Conservation (phyloP, 2,888 invertebrate genomes). For the Ferrisia virgata region DNA sequence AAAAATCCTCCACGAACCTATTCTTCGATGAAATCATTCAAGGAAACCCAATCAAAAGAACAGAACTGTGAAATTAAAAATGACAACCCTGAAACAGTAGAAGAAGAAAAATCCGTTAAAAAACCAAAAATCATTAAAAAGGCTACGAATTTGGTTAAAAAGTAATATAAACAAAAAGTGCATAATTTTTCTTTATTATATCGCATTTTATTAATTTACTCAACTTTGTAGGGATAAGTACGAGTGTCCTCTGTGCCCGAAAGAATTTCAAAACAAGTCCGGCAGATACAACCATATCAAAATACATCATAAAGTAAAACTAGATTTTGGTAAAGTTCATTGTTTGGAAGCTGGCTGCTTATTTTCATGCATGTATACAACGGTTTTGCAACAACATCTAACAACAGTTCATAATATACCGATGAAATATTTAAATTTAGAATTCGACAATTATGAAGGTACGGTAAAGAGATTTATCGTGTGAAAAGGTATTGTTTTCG, state of each 20-base stretch:
- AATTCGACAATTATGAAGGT: constrained; percentile 40
- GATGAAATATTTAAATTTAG: constrained; percentile 43
- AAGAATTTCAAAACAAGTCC: constrained; percentile 36
- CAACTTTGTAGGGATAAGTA: constrained; percentile 16
- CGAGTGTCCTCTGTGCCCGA: constrained; percentile 30
- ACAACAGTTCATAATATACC: constrained; percentile 37
- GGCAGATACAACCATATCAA: constrained; percentile 39
- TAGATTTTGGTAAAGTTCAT: constrained; percentile 42
- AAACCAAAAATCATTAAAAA: neutral
- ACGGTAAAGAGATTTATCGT: neutral
- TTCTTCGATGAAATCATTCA: neutral
- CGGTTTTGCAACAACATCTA: constrained; percentile 33
- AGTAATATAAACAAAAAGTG: neutral
- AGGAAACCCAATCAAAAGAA: neutral
- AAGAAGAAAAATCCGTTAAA: neutral
- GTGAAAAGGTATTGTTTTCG: too few relatives aligned
- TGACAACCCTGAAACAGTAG: neutral
- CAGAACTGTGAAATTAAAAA: neutral
- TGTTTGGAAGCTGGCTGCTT: constrained; percentile 38
- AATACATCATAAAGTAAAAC: constrained; percentile 27
- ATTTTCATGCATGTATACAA: constrained; percentile 43
- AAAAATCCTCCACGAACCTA: neutral
- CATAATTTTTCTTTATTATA: neutral
- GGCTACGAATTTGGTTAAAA: neutral
- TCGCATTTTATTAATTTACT: neutral